Evolutionary conservation across 2,888 invertebrate species (phyloP).

Genomic region (Apoda limacodes): DNA sequence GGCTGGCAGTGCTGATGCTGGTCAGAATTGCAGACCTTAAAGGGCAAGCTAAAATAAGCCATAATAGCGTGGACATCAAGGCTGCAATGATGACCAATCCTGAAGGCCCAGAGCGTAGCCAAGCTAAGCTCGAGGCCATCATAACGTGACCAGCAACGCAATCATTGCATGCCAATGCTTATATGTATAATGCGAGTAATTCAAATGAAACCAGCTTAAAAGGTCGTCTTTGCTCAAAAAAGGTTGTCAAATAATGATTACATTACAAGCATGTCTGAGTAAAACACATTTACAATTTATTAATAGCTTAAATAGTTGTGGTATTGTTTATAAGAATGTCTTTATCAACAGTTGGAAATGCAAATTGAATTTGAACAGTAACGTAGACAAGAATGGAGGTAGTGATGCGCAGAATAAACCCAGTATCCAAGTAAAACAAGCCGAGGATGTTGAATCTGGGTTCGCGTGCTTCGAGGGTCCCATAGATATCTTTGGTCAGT

Average conservation of each 20-base stretch:
- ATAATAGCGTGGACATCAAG: background rate
- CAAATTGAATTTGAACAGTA: constrained; percentile 39
- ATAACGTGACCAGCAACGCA: too few relatives aligned
- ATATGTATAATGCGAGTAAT: background rate
- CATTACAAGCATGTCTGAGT: too few relatives aligned
- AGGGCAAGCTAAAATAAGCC: background rate
- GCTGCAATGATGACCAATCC: background rate
- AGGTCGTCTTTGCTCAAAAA: too few relatives aligned
- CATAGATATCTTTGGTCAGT: constrained; percentile 29
- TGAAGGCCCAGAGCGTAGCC: background rate
- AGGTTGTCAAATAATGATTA: too few relatives aligned
- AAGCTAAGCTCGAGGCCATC: too few relatives aligned
- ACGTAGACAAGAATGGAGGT: constrained; percentile 41
- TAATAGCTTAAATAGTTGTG: background rate
- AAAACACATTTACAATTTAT: too few relatives aligned
- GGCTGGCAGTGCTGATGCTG: too few relatives aligned
- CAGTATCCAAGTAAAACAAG: constrained; percentile 28
- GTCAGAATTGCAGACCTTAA: too few relatives aligned
- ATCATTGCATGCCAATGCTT: background rate
- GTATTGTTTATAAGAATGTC: background rate
- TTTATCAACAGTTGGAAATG: constrained; percentile 25
- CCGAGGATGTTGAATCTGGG: constrained; percentile 27
- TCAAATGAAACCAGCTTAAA: too few relatives aligned
- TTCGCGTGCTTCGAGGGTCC: constrained; percentile 27
- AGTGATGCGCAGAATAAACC: constrained; percentile 27